Conservation (phyloP, 1,140 invertebrate genomes). For the Homalodisca vitripennis region DNA sequence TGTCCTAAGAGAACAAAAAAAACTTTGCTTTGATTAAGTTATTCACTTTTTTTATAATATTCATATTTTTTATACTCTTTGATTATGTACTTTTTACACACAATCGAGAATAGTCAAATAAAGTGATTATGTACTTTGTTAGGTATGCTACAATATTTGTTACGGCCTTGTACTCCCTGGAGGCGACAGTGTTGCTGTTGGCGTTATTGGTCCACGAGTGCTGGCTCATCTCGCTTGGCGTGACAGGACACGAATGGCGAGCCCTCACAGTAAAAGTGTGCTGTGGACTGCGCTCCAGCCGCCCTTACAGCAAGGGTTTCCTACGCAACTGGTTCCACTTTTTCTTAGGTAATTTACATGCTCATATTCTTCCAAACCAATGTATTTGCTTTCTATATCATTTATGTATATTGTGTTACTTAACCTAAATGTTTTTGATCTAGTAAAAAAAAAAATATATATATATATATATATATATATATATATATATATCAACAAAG, state of each 20-base stretch:
- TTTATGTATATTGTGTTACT: background rate
- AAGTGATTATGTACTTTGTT: too few species aligned
- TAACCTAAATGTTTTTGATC: too few species aligned
- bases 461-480: too few species aligned
- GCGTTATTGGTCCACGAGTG: slow-evolving; percentile 40
- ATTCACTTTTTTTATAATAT: slow-evolving; percentile 5
- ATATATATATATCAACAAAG: too few species aligned
- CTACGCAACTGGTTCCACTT: slow-evolving; percentile 40
- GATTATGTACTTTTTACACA: background rate
- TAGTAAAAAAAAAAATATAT: too few species aligned
- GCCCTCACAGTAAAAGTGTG: slow-evolving; percentile 29
- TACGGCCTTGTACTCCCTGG: slow-evolving; percentile 42
- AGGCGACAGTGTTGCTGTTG: slow-evolving; percentile 38
- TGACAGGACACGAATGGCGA: slow-evolving; percentile 44
- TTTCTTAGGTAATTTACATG: slow-evolving; percentile 36
- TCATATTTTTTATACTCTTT: background rate
- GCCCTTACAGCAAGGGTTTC: slow-evolving; percentile 40
- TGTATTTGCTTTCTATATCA: too few species aligned
- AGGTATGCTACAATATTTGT: slow-evolving; percentile 46
- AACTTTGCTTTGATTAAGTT: background rate
- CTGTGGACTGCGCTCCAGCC: slow-evolving; percentile 32
- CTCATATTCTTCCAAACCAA: too few species aligned
- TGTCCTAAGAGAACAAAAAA: slow-evolving; percentile 10
- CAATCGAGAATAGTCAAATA: background rate
- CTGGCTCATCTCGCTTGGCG: slow-evolving; percentile 43